These are phyloP conservation scores for Ursus arctos DNA, from an alignment of 2,113 vertebrate genomes.

Conservation along the genomic window DNA sequence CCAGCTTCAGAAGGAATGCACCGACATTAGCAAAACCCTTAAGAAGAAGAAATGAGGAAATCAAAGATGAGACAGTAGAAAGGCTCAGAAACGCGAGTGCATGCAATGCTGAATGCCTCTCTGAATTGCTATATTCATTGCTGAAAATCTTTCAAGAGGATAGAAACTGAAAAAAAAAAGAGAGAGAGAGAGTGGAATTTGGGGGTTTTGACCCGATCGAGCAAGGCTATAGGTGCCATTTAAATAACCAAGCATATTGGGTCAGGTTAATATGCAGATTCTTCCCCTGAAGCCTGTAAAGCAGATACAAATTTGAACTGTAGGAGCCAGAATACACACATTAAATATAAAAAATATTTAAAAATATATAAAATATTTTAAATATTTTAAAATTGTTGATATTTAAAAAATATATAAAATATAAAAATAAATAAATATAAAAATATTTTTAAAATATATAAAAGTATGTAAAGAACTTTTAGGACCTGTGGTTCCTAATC, in stretches of 20 bases:
- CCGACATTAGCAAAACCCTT: background rate
- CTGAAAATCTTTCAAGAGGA: background rate
- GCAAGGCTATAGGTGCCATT: background rate
- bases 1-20: background rate
- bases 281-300: background rate
- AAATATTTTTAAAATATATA: too few relatives aligned
- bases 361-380: too few relatives aligned
- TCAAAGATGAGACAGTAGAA: background rate
- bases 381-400: too few relatives aligned
- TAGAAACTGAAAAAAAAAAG: background rate
- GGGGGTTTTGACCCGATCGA: background rate
- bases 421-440: too few relatives aligned
- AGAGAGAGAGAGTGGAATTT: background rate
- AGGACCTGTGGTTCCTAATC: background rate
- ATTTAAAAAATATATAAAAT: too few relatives aligned
- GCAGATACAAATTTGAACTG: background rate
- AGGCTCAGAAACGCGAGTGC: background rate
- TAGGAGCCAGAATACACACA: background rate
- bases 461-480: background rate
- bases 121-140: background rate
- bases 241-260: background rate
- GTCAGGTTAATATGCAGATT: background rate
- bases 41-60: constrained; percentile 17
- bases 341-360: background rate
- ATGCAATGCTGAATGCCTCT: background rate